A percentile compares a stretch with the other conserved stretches of the same genome.
Evolutionary conservation across 2,797 vertebrate genomes (phyloP).

Genomic region (Pipistrellus pipistrellus): DNA sequence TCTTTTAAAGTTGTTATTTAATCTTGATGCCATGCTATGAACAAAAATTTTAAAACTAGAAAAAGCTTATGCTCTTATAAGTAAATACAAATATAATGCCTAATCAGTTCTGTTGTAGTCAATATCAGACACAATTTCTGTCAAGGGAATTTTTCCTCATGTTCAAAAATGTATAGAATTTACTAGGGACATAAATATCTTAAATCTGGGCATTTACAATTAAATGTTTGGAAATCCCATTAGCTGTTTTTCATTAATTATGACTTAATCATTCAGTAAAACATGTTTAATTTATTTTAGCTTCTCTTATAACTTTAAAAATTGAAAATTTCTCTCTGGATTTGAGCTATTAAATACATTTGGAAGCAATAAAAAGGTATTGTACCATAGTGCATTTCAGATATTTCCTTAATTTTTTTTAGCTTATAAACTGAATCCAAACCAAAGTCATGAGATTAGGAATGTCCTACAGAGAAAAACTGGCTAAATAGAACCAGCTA

Average conservation of each 20-base stretch:
- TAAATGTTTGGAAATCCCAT: conserved; percentile 76
- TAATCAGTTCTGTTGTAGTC: background rate
- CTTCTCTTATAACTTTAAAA: conserved; percentile 83
- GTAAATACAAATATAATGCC: conserved; percentile 14
- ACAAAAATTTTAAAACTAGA: background rate
- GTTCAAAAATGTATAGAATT: background rate
- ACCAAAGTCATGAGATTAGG: conserved; percentile 88
- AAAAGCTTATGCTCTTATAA: background rate
- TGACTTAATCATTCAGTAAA: conserved; percentile 81
- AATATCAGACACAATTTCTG: background rate
- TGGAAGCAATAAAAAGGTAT: conserved; percentile 92
- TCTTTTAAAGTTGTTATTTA: background rate
- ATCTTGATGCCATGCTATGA: background rate
- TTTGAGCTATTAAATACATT: conserved; percentile 90
- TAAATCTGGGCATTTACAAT: conserved; percentile 83
- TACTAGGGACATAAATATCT: conserved; percentile 68
- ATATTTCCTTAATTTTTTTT: conserved; percentile 87
- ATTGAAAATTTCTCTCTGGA: conserved; percentile 87
- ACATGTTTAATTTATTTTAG: conserved; percentile 85
- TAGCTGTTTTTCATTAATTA: conserved; percentile 81
- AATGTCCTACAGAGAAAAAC: conserved; percentile 90
- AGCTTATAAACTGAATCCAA: conserved; percentile 86
- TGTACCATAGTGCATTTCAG: conserved; percentile 88
- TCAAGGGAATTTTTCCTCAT: conserved; percentile 5
- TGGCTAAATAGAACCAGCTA: conserved; percentile 88